Conservation (phyloP, 2,113 vertebrate species). For the Pelmatolapia mariae region DNA sequence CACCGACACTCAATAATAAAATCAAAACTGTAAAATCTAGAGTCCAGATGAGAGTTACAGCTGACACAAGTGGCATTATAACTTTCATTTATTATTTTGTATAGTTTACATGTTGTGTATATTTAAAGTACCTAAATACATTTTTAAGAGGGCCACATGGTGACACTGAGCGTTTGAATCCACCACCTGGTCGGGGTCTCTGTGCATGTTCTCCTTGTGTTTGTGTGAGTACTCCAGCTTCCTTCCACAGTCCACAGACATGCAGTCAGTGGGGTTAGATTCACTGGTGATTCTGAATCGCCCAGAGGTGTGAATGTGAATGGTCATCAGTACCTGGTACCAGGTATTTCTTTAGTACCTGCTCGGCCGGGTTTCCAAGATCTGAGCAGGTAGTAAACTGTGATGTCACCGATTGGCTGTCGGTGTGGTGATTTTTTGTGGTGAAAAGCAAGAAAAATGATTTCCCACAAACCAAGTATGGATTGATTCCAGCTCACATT, state of each 20-base stretch:
- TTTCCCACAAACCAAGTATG: too few species aligned
- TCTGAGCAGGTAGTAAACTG: too few species aligned
- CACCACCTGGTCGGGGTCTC: background rate
- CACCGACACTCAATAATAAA: fast-evolving
- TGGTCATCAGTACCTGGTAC: background rate
- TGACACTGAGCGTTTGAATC: fast-evolving
- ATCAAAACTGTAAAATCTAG: too few species aligned
- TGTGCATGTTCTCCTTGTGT: too few species aligned
- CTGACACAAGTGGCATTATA: too few species aligned
- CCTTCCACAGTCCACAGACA: too few species aligned
- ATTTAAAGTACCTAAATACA: background rate
- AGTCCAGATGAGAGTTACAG: too few species aligned
- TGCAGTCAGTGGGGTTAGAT: too few species aligned
- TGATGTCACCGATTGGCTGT: background rate
- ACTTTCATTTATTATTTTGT: too few species aligned
- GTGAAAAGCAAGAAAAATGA: too few species aligned
- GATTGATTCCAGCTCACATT: fast-evolving
- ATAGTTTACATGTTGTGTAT: too few species aligned
- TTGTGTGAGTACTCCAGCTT: too few species aligned
- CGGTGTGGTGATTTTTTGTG: background rate
- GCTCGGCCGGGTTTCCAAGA: fast-evolving
- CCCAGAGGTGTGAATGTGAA: background rate
- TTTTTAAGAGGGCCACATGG: fast-evolving
- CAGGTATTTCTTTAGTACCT: background rate
- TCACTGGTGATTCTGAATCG: background rate